Evolutionary conservation across 2,888 invertebrate genomes (phyloP).

Genomic region (Ormyrus thymus): DNA sequence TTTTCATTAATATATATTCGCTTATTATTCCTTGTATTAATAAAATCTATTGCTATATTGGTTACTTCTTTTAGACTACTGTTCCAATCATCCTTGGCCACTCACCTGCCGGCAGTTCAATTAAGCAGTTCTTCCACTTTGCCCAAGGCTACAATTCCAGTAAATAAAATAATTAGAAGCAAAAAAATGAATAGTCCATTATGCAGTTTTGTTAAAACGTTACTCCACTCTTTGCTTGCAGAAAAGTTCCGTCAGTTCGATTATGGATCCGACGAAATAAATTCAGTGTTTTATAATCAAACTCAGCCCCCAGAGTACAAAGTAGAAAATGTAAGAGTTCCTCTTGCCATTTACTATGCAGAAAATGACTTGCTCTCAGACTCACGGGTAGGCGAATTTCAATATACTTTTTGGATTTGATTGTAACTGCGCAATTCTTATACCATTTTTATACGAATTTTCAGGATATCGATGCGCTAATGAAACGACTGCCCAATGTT

Average conservation of each 20-base stretch:
- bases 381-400: slow-evolving; percentile 59
- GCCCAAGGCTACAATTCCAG: slow-evolving; percentile 68
- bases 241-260: slow-evolving; percentile 77
- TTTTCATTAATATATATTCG: too few relatives aligned
- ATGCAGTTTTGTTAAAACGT: too few relatives aligned
- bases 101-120: slow-evolving; percentile 70
- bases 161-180: slow-evolving; percentile 45
- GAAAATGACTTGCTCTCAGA: slow-evolving; percentile 81
- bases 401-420: too few relatives aligned
- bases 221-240: slow-evolving; percentile 51
- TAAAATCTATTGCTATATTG: slow-evolving; percentile 1
- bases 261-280: slow-evolving; percentile 75
- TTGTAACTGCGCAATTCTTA: slow-evolving; percentile 4
- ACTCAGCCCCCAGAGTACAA: slow-evolving; percentile 79
- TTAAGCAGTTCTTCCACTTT: slow-evolving; percentile 70
- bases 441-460: slow-evolving; percentile 58
- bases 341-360: slow-evolving; percentile 82
- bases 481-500: slow-evolving; percentile 77
- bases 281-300: slow-evolving; percentile 78
- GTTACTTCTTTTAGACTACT: slow-evolving; percentile 78
- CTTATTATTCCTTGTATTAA: background rate
- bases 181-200: too few relatives aligned
- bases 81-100: slow-evolving; percentile 76
- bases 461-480: slow-evolving; percentile 79
- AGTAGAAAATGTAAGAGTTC: slow-evolving; percentile 78